Conservation (phyloP, 2,113 vertebrate species). For the Nesogale talazaci region DNA sequence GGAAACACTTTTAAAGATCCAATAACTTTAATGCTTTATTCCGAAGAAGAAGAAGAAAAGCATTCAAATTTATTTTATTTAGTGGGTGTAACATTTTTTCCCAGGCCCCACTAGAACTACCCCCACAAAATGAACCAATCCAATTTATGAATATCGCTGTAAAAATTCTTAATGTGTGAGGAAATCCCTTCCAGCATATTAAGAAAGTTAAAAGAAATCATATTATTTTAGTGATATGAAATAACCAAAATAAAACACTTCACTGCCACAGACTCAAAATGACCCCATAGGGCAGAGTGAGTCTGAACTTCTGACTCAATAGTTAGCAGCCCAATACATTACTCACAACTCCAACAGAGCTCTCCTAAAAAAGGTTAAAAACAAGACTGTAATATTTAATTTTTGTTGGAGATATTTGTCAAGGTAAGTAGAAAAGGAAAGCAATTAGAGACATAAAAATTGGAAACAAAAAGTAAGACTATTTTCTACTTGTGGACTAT, state of each 20-base stretch:
- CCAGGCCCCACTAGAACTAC: constrained; percentile 10
- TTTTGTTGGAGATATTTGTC: constrained; percentile 33
- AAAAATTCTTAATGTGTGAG: constrained; percentile 42
- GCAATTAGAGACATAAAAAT: constrained; percentile 38
- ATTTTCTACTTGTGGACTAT: constrained; percentile 28
- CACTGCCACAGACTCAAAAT: too few relatives aligned
- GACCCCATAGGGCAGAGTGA: too few relatives aligned
- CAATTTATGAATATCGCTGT: constrained; percentile 15
- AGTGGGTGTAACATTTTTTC: background rate
- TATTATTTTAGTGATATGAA: background rate
- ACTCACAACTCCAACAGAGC: too few relatives aligned
- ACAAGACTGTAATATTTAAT: background rate
- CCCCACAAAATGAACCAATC: background rate
- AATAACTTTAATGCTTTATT: background rate
- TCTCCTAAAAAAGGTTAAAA: constrained; percentile 13
- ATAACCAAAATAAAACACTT: too few relatives aligned
- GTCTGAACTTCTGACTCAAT: too few relatives aligned
- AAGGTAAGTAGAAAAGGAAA: constrained; percentile 46
- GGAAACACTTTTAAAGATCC: constrained; percentile 21
- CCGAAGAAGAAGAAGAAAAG: constrained; percentile 18
- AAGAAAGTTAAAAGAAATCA: constrained; percentile 32
- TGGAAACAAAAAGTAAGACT: constrained; percentile 38
- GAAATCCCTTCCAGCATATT: constrained; percentile 39
- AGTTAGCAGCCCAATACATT: too few relatives aligned
- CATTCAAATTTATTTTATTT: background rate